Evolutionary conservation across 2,113 vertebrate species (phyloP), one percentile per base, ranked within the genome.

Genomic region (Raja brachyura): DNA sequence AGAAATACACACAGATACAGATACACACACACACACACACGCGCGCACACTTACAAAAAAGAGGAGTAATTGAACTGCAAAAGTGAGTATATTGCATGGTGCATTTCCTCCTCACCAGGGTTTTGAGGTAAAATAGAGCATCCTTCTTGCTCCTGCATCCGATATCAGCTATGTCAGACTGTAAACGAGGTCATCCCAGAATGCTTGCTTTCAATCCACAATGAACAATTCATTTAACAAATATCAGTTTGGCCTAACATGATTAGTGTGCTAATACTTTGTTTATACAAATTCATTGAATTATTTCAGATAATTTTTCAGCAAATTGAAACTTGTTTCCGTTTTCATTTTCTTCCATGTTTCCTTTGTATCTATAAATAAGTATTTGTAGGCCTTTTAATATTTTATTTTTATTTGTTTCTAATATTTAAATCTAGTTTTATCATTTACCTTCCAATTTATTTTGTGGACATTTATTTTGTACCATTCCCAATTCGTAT

Each of bases 381-480:
- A 61, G 1, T n/a, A 83, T 85, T 25, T 85, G 79, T 61, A 1
- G 31, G 28, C 39, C n/a, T 88, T 85, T 63, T 31, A 83, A 25
- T 59, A 83, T 83, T 83, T 83, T 61, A 31, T 31, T 16, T 0
- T 88, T 63, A 61, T 10, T n/a, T 63, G 2, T 88, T 88, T 88
- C 63, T n/a, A 61, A 22, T 61, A 61, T 86, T 86, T 86, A 88
- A 88, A n/a, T 63, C 28, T 88, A 63, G 28, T 18, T 63, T 88
- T 88, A 16, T 59, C 81, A 61, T 63, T 88, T 63, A 63, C 83
- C 59, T 88, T 66, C 77, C 59, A 63, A 88, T n/a, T 18, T 88
- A 59, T 88, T 88, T 66, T 88, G 25, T 48, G 59, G 59, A 88
- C 83, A 77, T 11, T 77, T 77, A 77, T 88, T 63, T 63, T 88